These are phyloP conservation scores for Parasteatoda tepidariorum DNA, from an alignment of 1,140 invertebrate species.

Conservation along the genomic window DNA sequence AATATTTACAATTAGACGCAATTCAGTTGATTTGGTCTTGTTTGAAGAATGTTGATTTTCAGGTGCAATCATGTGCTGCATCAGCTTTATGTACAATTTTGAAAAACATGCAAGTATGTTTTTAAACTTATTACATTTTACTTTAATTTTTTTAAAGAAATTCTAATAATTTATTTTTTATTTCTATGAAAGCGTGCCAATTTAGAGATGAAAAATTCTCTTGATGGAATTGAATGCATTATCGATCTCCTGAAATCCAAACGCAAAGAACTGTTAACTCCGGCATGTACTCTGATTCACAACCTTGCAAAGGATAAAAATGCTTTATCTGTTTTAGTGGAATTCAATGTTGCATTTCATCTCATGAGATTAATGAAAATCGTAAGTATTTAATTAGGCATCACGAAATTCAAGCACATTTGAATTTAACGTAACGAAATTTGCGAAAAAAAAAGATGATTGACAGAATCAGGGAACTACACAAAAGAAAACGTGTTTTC, in stretches of 20 bases:
- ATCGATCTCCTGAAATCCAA: slow-evolving; percentile 42
- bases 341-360: slow-evolving; percentile 53
- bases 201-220: slow-evolving; percentile 34
- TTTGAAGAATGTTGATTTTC: slow-evolving; percentile 41
- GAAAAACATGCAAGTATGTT: slow-evolving; percentile 42
- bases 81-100: slow-evolving; percentile 35
- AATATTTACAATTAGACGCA: slow-evolving; percentile 30
- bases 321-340: slow-evolving; percentile 43
- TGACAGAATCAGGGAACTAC: too few relatives aligned
- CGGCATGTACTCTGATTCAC: slow-evolving; percentile 43
- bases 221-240: slow-evolving; percentile 55
- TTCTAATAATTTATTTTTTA: not conserved
- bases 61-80: slow-evolving; percentile 36
- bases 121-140: not conserved
- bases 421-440: not conserved
- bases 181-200: slow-evolving; percentile 14
- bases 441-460: too few relatives aligned
- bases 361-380: slow-evolving; percentile 43
- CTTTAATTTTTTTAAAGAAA: not conserved
- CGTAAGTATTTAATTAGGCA: slow-evolving; percentile 25
- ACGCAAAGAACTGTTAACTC: slow-evolving; percentile 22
- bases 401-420: not conserved
- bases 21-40: slow-evolving; percentile 51
- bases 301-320: slow-evolving; percentile 40
- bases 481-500: too few relatives aligned